Base-by-base conservation (phyloP, 1,140 invertebrate genomes). In the Acyrthosiphon pisum region DNA sequence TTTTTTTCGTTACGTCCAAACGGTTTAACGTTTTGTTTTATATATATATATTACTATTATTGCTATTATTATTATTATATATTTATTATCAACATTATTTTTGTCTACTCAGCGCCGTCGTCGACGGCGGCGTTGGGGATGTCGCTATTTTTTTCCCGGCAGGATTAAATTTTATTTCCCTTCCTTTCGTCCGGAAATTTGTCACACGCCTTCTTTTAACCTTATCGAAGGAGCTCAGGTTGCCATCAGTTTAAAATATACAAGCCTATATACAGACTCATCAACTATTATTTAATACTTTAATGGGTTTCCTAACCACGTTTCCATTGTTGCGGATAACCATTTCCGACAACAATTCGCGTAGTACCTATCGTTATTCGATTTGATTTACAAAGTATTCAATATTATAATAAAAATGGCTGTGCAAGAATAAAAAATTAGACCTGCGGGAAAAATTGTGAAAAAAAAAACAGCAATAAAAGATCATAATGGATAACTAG, bases 11-110 rank as follows among this genome's bases (percentile, higher is more conserved):
- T 76, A 76, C 60, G 60, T 76, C 60, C n/a, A 76, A 76, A 87
- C 11, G 84, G 84, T 46, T 87, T 87, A 87, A 44, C 84, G 84
- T 87, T 76, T 76, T 87, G 84, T 87, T 87, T 87, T 48, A 87
- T 76, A 60, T 30, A 30, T 30, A 30, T 68, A n/a, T 68, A 68
- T 68, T 68, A 68, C 60, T 68, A 76, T 76, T 35, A 68, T 30
- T 56, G 23, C 1, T 53, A 53, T 56, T 53, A 30, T 44, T 87
- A 46, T 86, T 87, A 87, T 87, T 46, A 46, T 44, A 46, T 44
- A 87, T 87, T 87, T 87, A 87, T 87, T 44, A 87, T 87, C 44
- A 48, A 87, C 84, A 48, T 87, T 87, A 87, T 87, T 86, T 41
- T 87, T n/a, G 41, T 87, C 84, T 87, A 87, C 30, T 46, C 84